Evolutionary conservation across 2,888 invertebrate species (phyloP).

Genomic region (Pemphredon lugubris): DNA sequence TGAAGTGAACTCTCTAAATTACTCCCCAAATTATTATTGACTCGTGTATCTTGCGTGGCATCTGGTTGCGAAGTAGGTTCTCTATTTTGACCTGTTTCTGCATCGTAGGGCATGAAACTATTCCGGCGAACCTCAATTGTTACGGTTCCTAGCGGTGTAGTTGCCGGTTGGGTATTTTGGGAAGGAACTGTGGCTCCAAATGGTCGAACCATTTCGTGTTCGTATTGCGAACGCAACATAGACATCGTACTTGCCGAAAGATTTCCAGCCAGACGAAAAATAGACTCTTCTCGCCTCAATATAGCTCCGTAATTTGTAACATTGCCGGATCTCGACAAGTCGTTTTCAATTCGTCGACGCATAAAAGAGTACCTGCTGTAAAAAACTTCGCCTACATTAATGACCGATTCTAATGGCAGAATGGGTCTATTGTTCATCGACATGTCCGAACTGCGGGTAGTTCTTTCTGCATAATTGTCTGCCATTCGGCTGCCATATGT

Average conservation of each 20-base stretch:
- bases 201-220: too few species aligned
- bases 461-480: constrained; percentile 36
- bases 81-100: constrained; percentile 43
- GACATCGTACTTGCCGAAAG: constrained; percentile 28
- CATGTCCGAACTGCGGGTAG: constrained; percentile 25
- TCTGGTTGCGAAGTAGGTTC: constrained; percentile 27
- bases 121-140: constrained; percentile 67
- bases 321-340: constrained; percentile 4
- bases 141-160: constrained; percentile 51
- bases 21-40: neutral
- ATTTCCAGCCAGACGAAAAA: constrained; percentile 32
- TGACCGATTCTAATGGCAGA: neutral
- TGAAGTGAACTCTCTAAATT: constrained; percentile 16
- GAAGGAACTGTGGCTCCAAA: constrained; percentile 1
- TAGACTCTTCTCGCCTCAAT: constrained; percentile 20
- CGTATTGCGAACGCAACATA: constrained; percentile 14
- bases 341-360: constrained; percentile 26
- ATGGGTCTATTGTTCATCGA: constrained; percentile 5
- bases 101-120: constrained; percentile 53
- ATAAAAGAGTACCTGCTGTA: constrained; percentile 34
- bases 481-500: constrained; percentile 29
- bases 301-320: constrained; percentile 12
- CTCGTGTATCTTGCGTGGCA: neutral
- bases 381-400: too few species aligned
- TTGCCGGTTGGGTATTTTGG: constrained; percentile 9